Evolutionary conservation across 2,888 invertebrate genomes (phyloP).

Genomic region (Caenorhabditis sinica): DNA sequence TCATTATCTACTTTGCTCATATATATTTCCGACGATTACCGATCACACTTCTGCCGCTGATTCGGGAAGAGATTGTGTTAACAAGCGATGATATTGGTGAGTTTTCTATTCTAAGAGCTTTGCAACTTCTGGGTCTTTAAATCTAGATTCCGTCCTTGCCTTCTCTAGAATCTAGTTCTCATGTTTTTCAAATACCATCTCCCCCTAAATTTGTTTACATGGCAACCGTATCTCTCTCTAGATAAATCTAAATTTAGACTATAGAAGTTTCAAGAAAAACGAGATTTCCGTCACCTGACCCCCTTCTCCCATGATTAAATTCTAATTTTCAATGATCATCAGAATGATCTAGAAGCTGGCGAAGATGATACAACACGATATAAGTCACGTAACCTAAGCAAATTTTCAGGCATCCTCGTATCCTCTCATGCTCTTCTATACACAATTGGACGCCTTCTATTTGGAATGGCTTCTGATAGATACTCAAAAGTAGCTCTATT

Average conservation of each 20-base stretch:
- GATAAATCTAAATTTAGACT: too few species aligned
- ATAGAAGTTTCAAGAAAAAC: constrained; percentile 23
- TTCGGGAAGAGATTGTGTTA: constrained; percentile 61
- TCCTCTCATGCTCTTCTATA: constrained; percentile 71
- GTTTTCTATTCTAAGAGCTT: background rate
- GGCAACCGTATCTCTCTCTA: constrained; percentile 29
- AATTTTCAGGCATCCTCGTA: constrained; percentile 70
- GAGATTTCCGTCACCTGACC: constrained; percentile 23
- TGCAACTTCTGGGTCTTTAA: too few species aligned
- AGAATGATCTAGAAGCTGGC: constrained; percentile 4
- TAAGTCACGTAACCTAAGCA: background rate
- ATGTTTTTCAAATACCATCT: too few species aligned
- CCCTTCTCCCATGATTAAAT: background rate
- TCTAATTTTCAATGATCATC: constrained; percentile 37
- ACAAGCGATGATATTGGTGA: constrained; percentile 65
- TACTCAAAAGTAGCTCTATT: constrained; percentile 65
- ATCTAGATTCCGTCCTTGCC: background rate
- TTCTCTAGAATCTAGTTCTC: background rate
- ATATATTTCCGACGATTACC: constrained; percentile 68
- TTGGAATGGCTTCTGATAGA: constrained; percentile 71
- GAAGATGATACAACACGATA: background rate
- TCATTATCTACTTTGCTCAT: constrained; percentile 65
- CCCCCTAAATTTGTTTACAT: constrained; percentile 26
- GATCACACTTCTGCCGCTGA: constrained; percentile 57
- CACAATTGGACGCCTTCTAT: constrained; percentile 71